Evolutionary conservation across 2,113 vertebrate species (phyloP).

Genomic region (Triplophysa dalaica): DNA sequence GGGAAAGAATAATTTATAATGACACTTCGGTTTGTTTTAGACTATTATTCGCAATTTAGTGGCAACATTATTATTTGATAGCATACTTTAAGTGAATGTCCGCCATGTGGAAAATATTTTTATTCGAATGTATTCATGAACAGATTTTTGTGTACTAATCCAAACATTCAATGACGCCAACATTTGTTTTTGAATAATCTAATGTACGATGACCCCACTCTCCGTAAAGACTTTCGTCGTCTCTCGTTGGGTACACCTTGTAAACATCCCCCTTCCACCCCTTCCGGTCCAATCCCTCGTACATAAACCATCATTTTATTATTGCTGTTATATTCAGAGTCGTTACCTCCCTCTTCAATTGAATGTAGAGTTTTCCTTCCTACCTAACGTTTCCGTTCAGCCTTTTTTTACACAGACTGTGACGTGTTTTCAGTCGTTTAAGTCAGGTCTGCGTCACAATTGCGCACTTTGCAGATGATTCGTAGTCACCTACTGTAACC

Average conservation of each 20-base stretch:
- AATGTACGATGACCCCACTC: slow-evolving; percentile 38
- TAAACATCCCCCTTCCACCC: slow-evolving; percentile 48
- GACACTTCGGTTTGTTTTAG: no score
- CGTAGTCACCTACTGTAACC: slow-evolving; percentile 74
- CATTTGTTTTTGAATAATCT: neutral
- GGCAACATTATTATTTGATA: neutral
- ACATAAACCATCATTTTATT: neutral
- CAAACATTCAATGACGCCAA: neutral
- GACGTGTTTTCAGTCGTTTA: slow-evolving; percentile 68
- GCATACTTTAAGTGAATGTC: no score
- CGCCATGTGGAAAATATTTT: neutral
- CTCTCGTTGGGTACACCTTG: slow-evolving; percentile 9
- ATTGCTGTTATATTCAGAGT: slow-evolving; percentile 5
- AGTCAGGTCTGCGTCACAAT: slow-evolving; percentile 75
- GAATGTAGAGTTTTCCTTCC: slow-evolving; percentile 10
- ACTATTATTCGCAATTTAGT: neutral
- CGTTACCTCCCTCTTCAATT: neutral
- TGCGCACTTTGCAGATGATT: slow-evolving; percentile 77
- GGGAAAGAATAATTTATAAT: no score
- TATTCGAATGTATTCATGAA: neutral
- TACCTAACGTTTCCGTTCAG: slow-evolving; percentile 61
- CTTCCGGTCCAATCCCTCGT: slow-evolving; percentile 55
- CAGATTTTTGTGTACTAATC: neutral
- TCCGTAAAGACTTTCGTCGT: slow-evolving; percentile 54
- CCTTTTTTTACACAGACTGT: slow-evolving; percentile 57